phyloP scores from a whole-genome alignment of 2,797 vertebrate genomes.

The Pyrocephalus nanus region DNA sequence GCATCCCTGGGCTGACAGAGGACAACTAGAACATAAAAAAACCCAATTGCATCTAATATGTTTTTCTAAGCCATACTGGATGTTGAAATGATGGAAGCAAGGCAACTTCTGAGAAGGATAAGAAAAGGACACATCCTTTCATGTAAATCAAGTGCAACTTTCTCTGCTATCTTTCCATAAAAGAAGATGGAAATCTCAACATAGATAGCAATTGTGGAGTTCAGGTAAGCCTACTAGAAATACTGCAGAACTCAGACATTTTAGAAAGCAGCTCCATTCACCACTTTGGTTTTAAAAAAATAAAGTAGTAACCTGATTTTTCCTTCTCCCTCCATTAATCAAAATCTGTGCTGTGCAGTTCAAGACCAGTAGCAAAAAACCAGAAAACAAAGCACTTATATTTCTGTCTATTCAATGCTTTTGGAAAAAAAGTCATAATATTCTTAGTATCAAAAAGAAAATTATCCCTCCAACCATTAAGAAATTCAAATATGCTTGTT shows the following conservation, averaged over 20 bases:
- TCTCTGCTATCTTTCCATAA: background rate
- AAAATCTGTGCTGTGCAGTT: background rate
- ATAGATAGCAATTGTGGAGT: background rate
- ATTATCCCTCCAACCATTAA: background rate
- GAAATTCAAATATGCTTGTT: background rate
- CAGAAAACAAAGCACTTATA: background rate
- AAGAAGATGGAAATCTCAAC: background rate
- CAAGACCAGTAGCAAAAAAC: background rate
- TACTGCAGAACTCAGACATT: background rate
- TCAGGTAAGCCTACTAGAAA: background rate
- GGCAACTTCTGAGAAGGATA: background rate
- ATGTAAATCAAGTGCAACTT: background rate
- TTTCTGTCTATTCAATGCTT: background rate
- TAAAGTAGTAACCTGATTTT: background rate
- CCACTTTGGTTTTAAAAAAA: background rate
- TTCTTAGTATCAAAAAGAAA: background rate
- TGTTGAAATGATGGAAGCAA: background rate
- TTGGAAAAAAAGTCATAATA: background rate
- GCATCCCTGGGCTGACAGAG: background rate
- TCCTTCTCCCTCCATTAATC: fast-evolving
- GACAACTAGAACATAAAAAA: background rate
- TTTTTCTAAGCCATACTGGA: background rate
- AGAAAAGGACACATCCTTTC: background rate
- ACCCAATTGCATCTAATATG: fast-evolving
- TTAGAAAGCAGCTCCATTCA: background rate